Conservation (phyloP, 2,888 invertebrate species). For the Volucella inflata region DNA sequence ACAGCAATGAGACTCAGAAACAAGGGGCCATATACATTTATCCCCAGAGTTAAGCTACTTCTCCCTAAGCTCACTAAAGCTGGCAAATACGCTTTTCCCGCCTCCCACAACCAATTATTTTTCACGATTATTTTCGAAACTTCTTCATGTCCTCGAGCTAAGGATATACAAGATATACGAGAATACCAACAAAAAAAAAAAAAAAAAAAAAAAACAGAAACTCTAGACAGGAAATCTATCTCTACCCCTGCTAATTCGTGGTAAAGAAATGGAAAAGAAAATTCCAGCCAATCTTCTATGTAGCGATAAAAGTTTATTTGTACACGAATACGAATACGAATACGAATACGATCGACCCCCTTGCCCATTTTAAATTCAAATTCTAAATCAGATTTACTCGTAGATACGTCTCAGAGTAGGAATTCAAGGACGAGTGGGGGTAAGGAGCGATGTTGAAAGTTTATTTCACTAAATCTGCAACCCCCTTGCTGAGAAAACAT, state of each 20-base stretch:
- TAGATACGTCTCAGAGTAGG: no score
- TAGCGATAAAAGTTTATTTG: constrained; percentile 55
- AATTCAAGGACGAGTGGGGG: no score
- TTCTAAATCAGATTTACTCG: constrained; percentile 68
- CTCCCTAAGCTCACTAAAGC: constrained; percentile 9
- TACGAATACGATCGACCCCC: not conserved
- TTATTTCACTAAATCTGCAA: constrained; percentile 52
- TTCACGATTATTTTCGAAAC: constrained; percentile 33
- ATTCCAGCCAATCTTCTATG: constrained; percentile 47
- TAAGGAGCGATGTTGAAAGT: constrained; percentile 25
- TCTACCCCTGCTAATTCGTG: constrained; percentile 38
- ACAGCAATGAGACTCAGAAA: no score
- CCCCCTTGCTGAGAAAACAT: constrained; percentile 32
- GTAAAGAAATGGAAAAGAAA: constrained; percentile 9
- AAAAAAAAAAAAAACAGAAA: constrained; percentile 15
- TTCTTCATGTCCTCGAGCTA: constrained; percentile 45
- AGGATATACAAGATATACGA: not conserved
- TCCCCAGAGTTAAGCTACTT: constrained; percentile 22
- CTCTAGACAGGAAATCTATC: not conserved
- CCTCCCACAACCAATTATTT: constrained; percentile 42
- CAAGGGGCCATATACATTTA: constrained; percentile 31
- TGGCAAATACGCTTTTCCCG: not conserved
- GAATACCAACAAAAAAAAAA: not conserved
- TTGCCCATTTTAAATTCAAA: constrained; percentile 55
- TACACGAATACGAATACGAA: constrained; percentile 53